Evolutionary conservation across 2,797 vertebrate species (phyloP), one percentile per base, ranked within the genome.

Genomic region (Somateria mollissima): DNA sequence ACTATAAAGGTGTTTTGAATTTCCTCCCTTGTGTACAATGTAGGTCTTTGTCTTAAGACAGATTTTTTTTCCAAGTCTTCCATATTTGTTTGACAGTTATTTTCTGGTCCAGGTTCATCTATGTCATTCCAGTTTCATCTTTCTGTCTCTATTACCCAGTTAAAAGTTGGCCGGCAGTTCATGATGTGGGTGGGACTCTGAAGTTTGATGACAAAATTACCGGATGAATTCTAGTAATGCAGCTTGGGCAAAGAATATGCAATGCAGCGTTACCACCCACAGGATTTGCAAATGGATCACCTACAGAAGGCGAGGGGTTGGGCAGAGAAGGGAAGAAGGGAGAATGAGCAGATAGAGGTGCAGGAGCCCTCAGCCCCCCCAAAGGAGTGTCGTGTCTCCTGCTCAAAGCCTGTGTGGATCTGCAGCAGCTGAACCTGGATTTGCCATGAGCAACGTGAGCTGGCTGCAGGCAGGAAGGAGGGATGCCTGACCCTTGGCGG

Each of bases 31-130:
- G 80, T 37, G 72, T 73, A 80, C 94, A 96, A 78, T 87, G 84
- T 78, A 77, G 95, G 56, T 30, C 92, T 95, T 96, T 94, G 93
- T 96, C 74, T 90, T 90, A 36, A 72, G 49, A 73, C 78, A 8
- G 10, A 84, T 57, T 2, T 58, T 88, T 70, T 92, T 43, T 58
- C 3, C 69, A 62, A 22, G 70, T 83, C 95, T 94, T 62, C 66
- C 60, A 7, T 36, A 81, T 94, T 93, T 91, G 56, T 66, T 90
- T 92, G 83, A 92, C 61, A 58, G 72, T 58, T 56, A 36, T 91
- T 79, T 95, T 92, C 84, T 93, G 57, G 36, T 96, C 66, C 85
- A 58, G 6, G 60, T 78, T 89, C 65, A 92, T 92, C 54, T 89
- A 72, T 87, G 61, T 73, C 0, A 3, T 89, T 92, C 36, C 91